These are phyloP conservation scores for Cephus cinctus DNA, from an alignment of 1,140 invertebrate species.

Conservation along the genomic window DNA sequence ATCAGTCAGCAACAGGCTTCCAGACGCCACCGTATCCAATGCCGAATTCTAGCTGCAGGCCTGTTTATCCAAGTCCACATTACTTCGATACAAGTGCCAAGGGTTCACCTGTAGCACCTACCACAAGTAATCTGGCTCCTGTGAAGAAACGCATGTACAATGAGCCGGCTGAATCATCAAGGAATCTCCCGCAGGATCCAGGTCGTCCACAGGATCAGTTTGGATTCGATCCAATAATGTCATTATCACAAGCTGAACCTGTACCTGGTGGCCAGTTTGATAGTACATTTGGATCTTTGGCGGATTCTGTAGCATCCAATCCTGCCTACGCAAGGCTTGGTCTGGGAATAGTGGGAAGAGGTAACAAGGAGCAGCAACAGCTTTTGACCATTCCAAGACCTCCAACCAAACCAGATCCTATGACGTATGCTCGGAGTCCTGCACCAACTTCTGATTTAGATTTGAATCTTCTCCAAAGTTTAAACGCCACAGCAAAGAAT, in stretches of 20 bases:
- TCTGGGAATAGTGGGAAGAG: conserved; percentile 41
- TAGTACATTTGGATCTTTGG: conserved; percentile 33
- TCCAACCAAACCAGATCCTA: conserved; percentile 37
- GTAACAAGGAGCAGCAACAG: conserved; percentile 42
- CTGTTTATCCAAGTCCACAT: conserved; percentile 44
- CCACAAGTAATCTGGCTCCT: conserved; percentile 33
- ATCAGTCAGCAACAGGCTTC: conserved; percentile 37
- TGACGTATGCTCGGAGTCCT: conserved; percentile 37
- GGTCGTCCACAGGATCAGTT: conserved; percentile 38
- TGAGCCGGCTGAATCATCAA: conserved; percentile 30
- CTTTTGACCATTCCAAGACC: conserved; percentile 42
- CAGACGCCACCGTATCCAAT: conserved; percentile 44
- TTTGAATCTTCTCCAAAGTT: conserved; percentile 43
- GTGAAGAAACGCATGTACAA: conserved; percentile 51
- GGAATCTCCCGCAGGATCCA: conserved; percentile 28
- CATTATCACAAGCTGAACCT: conserved; percentile 33
- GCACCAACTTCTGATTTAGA: conserved; percentile 40
- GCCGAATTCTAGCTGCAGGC: conserved; percentile 35
- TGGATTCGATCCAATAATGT: conserved; percentile 46
- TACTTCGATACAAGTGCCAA: conserved; percentile 46
- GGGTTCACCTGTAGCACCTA: conserved; percentile 4
- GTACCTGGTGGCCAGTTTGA: conserved; percentile 40
- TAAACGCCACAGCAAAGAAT: conserved; percentile 38
- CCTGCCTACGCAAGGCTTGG: conserved; percentile 43
- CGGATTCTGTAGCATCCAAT: conserved; percentile 40